Conservation (phyloP, 2,888 invertebrate species). For the Quadroppia sp. region DNA sequence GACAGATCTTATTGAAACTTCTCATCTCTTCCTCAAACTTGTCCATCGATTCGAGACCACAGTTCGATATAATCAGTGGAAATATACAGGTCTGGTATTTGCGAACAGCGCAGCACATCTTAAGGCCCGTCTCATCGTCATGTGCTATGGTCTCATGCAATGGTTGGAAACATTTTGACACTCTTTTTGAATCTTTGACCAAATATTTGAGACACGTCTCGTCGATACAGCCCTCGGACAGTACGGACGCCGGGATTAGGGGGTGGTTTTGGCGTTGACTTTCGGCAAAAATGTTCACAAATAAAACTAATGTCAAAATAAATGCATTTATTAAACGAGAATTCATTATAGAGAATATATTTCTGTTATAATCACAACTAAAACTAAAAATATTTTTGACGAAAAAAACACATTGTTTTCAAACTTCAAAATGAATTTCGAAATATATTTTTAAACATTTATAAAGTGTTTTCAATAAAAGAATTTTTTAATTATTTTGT, state of each 20-base stretch:
- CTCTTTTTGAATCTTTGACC: background rate
- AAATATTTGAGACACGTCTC: conserved; percentile 34
- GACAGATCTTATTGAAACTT: conserved; percentile 27
- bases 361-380: no score
- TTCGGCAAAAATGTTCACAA: no score
- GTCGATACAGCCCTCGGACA: conserved; percentile 39
- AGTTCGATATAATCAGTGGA: conserved; percentile 37
- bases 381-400: no score
- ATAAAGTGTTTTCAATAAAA: no score
- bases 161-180: conserved; percentile 35
- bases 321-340: no score
- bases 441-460: no score
- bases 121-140: conserved; percentile 34
- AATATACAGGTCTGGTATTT: conserved; percentile 39
- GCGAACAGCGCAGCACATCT: conserved; percentile 36
- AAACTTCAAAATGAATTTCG: no score
- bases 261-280: background rate
- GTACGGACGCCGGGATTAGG: background rate
- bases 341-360: no score
- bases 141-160: background rate
- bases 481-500: no score
- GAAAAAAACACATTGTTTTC: no score
- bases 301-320: no score
- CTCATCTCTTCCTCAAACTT: conserved; percentile 41
- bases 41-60: conserved; percentile 40